phyloP scores from a whole-genome alignment of 1,140 invertebrate genomes.

The Cyphomyrmex costatus region DNA sequence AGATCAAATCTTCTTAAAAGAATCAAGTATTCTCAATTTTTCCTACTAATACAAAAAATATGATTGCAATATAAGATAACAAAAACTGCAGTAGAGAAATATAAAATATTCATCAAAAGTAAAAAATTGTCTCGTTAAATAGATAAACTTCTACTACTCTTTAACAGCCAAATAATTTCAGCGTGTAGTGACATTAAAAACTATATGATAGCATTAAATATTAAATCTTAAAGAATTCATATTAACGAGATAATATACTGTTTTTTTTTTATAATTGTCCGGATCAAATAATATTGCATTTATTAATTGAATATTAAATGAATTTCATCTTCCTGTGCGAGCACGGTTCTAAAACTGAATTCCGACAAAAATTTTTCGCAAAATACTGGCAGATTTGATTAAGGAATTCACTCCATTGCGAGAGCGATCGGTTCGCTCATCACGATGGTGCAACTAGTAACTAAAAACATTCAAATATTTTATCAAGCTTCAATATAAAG shows the following conservation, averaged over 20 bases:
- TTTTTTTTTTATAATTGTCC: background rate
- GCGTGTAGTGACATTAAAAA: background rate
- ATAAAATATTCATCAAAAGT: slow-evolving; percentile 1
- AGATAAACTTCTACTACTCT: background rate
- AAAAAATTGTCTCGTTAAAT: background rate
- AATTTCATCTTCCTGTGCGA: background rate
- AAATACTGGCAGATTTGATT: slow-evolving; percentile 22
- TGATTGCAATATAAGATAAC: background rate
- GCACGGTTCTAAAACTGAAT: background rate
- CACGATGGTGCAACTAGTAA: background rate
- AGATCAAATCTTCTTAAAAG: no score
- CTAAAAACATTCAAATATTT: slow-evolving; percentile 16
- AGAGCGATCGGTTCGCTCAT: background rate
- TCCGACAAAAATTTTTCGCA: slow-evolving; percentile 9
- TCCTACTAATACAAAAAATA: slow-evolving; percentile 1
- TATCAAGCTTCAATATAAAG: background rate
- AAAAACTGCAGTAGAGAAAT: background rate
- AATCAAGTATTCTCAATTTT: no score
- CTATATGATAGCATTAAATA: background rate
- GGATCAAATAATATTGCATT: background rate
- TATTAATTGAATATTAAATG: slow-evolving; percentile 2
- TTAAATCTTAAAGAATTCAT: background rate
- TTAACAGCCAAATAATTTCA: background rate
- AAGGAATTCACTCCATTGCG: background rate
- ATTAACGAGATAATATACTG: background rate